phyloP scores from a whole-genome alignment of 1,140 invertebrate genomes.

The Heliconius eleuchia region DNA sequence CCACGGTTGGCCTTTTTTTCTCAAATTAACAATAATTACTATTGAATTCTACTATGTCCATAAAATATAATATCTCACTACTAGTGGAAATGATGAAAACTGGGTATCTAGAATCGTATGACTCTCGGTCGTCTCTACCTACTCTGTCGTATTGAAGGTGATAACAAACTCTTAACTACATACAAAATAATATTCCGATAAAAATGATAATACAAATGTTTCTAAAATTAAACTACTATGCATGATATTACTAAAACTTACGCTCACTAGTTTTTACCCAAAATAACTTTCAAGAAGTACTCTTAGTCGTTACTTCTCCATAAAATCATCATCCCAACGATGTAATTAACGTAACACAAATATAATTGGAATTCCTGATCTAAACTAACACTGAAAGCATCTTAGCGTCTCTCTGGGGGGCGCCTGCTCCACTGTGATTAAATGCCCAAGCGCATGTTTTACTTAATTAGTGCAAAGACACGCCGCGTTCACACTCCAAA shows the following conservation, averaged over 20 bases:
- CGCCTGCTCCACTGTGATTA: slow-evolving; percentile 67
- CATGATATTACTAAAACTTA: too few species aligned
- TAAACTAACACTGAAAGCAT: slow-evolving; percentile 74
- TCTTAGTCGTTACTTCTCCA: background rate
- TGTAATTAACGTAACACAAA: slow-evolving; percentile 62
- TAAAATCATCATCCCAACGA: slow-evolving; percentile 48
- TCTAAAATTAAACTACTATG: background rate
- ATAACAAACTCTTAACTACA: background rate
- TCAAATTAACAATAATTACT: background rate
- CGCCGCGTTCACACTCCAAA: slow-evolving; percentile 64
- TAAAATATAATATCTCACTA: background rate
- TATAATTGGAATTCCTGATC: slow-evolving; percentile 72
- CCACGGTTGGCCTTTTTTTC: too few species aligned
- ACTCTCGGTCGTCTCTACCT: background rate
- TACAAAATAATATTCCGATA: too few species aligned
- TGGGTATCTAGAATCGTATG: background rate
- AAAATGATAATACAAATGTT: background rate
- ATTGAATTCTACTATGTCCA: background rate
- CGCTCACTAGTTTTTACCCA: background rate
- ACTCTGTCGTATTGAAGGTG: background rate
- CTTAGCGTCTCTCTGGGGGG: slow-evolving; percentile 61
- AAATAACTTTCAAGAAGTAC: background rate
- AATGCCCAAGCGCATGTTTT: slow-evolving; percentile 71
- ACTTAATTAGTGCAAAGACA: slow-evolving; percentile 73
- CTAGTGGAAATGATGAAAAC: too few species aligned